These are phyloP conservation scores for Pipistrellus kuhlii DNA, from an alignment of 2,797 vertebrate genomes.

Conservation along the genomic window DNA sequence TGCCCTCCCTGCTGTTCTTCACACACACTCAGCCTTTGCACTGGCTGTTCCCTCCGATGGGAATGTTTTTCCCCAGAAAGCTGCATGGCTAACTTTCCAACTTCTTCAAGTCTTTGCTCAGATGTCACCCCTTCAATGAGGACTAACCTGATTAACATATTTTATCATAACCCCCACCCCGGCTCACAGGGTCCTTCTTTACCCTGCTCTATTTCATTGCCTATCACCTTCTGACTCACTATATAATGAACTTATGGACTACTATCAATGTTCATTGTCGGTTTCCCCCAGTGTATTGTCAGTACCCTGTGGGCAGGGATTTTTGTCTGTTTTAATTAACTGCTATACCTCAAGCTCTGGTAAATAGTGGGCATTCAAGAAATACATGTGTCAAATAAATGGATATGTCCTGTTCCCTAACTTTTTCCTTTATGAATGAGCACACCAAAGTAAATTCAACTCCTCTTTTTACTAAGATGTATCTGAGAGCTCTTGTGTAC, in stretches of 20 bases:
- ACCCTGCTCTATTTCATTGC: not conserved
- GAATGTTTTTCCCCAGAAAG: not conserved
- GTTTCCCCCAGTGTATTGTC: not conserved
- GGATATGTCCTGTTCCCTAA: not conserved
- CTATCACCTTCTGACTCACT: not conserved
- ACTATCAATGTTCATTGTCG: not conserved
- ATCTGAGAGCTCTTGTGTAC: not conserved
- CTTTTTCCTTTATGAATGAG: not conserved
- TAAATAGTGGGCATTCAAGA: not conserved
- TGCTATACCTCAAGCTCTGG: not conserved
- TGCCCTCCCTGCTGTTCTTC: not conserved
- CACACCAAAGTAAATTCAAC: not conserved
- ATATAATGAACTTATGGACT: not conserved
- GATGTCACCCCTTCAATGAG: not conserved
- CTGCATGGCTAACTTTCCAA: not conserved
- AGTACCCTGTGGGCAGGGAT: not conserved
- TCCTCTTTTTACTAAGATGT: not conserved
- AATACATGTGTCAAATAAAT: slow-evolving; percentile 6
- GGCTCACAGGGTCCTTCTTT: not conserved
- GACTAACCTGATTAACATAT: not conserved
- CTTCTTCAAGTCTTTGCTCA: not conserved
- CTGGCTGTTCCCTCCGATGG: not conserved
- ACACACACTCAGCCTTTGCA: not conserved
- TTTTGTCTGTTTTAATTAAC: not conserved
- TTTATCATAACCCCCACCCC: not conserved